Evolutionary conservation across 2,888 invertebrate species (phyloP), one percentile per base, ranked within the genome.

Genomic region (Drosophila mayaguana): DNA sequence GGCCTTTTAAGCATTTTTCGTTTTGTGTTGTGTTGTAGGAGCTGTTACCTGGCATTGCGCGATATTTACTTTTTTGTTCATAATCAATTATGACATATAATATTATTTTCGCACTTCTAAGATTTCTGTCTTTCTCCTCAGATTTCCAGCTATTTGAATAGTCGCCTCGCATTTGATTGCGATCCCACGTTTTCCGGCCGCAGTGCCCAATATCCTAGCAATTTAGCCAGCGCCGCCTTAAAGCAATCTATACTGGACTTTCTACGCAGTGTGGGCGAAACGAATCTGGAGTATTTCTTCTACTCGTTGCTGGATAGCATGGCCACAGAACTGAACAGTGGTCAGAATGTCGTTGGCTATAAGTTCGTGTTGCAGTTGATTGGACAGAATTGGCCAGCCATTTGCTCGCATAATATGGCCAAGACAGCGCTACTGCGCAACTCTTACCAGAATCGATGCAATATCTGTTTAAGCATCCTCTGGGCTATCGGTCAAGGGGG

Each of bases 401-500:
- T 96, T 80, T 95, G 95, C 57, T 90, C 94, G 0, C 92, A 93
- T 1, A 95, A 95, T 69, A 91, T 96, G 78, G 93, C 94, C 14
- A 96, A 96, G 91, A 94, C 95, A 73, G 93, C 94, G 5, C 94
- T 94, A 65, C 92, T 96, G 20, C 94, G 95, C 42, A 96, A 95
- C 83, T 97, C 96, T 0, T 97, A 96, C 89, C 96, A 96, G 86
- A 97, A 96, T 90, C 94, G 96, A 57, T 95, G 96, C 68, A 94
- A 95, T 1, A 95, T 96, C 71, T 96, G 96, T 1, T 92, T 96
- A 38, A 95, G 96, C 0, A 93, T 97, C 46, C 92, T 97, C 1
- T 97, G 97, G 96, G 95, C 95, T 1, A 93, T 96, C n/a, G 96
- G 96, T 1, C 96, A 96, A 89, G 95, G 95, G 12, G 96, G 96